A percentile compares a stretch with the other conserved stretches of the same genome.
These are phyloP conservation scores for Colinus virginianus DNA, from an alignment of 2,113 vertebrate genomes.

Conservation along the genomic window DNA sequence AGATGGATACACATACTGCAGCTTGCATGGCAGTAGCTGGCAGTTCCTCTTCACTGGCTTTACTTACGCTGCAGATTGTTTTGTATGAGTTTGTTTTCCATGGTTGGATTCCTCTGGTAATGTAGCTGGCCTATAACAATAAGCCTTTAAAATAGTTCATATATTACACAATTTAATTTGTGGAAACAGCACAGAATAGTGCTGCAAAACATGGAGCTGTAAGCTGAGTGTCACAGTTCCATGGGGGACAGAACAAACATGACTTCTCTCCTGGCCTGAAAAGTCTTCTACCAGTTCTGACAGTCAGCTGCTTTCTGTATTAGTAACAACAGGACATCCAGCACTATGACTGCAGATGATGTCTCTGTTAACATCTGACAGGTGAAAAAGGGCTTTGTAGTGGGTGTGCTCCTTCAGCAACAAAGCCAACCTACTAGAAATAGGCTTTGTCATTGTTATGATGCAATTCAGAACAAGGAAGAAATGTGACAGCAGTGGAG, in stretches of 20 bases:
- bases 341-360: not conserved
- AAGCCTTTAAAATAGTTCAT: no score
- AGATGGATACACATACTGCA: not conserved
- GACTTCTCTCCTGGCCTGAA: not conserved
- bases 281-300: not conserved
- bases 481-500: not conserved
- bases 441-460: no score
- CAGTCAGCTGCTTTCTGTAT: not conserved
- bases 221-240: no score
- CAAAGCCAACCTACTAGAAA: not conserved
- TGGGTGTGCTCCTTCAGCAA: not conserved
- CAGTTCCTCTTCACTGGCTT: not conserved
- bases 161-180: not conserved
- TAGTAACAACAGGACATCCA: not conserved
- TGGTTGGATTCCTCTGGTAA: not conserved
- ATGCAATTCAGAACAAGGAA: not conserved
- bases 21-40: fast-evolving
- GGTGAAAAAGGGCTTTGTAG: not conserved
- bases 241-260: not conserved
- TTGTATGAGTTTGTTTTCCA: not conserved
- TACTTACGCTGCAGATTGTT: not conserved
- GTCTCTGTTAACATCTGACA: no score
- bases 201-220: no score
- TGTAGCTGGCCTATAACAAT: not conserved
- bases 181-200: not conserved